Base-by-base conservation (phyloP, 2,888 invertebrate species). In the Keiferia lycopersicella region DNA sequence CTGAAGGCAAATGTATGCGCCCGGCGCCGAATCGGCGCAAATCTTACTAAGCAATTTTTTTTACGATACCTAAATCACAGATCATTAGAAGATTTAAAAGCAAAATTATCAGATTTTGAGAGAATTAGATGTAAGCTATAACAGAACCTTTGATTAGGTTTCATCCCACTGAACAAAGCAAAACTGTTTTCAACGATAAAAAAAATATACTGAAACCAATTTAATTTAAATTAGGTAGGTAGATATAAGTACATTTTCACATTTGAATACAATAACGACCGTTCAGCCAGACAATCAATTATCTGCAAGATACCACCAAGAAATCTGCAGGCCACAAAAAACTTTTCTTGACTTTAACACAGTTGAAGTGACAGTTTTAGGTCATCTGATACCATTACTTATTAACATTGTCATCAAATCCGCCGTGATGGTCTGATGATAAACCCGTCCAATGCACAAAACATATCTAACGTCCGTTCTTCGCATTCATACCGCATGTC, bases 351-450 rank as follows among this genome's bases (percentile, higher is more conserved):
- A 53, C 22, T 26, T 30, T 18, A 34, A 26, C 30, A 26, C 30
- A n/a, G n/a, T n/a, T 26, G 6, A 56, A 14, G 10, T 57, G 57
- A 57, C 57, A 58, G 38, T 39, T 38, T 12, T 39, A 38, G 58
- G 58, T 58, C 58, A 58, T 20, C 58, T 20, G n/a, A 58, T 39
- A 39, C 38, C 18, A 38, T 20, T 12, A n/a, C 58, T 11, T 39
- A 58, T 38, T 16, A 30, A 38, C 16, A n/a, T 20, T 57, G 34
- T 34, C 58, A 56, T 56, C 30, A 16, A 6, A 34, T 11, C 34
- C 26, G 34, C n/a, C n/a, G n/a, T n/a, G n/a, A n/a, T n/a, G n/a
- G n/a, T n/a, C n/a, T n/a, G n/a, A n/a, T n/a, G n/a, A n/a, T n/a
- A n/a, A n/a, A n/a, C 56, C 10, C 34, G 26, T 56, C 34, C 30